Conservation (phyloP, 1,140 invertebrate species). For the Cataglyphis hispanica region DNA sequence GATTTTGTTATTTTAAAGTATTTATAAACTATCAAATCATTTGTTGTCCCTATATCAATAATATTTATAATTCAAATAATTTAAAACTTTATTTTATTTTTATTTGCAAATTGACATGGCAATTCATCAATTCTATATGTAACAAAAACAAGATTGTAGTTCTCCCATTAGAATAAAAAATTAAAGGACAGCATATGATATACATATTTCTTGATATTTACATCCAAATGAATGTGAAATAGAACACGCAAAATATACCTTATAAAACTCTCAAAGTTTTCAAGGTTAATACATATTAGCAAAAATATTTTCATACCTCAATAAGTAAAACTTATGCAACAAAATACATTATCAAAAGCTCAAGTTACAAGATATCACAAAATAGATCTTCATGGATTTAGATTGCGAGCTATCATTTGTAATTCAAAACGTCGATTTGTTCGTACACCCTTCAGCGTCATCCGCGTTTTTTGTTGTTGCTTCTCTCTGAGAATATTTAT, state of each 20-base stretch:
- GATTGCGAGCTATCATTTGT: slow-evolving; percentile 87
- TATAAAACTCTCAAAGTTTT: background rate
- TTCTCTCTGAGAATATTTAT: slow-evolving; percentile 74
- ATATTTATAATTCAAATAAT: background rate
- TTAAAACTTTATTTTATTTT: background rate
- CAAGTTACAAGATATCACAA: background rate
- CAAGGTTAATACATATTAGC: background rate
- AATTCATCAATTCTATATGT: background rate
- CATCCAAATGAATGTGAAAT: background rate
- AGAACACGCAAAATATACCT: background rate
- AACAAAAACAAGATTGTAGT: background rate
- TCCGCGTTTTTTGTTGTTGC: slow-evolving; percentile 83
- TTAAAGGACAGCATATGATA: background rate
- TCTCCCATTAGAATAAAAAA: background rate
- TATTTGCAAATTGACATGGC: background rate
- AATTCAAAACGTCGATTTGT: slow-evolving; percentile 90
- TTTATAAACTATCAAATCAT: slow-evolving; percentile 17
- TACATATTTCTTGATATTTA: slow-evolving; percentile 8
- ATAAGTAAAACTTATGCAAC: background rate
- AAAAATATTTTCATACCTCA: background rate
- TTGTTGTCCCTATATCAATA: background rate
- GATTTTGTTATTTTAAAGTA: background rate
- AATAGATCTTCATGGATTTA: slow-evolving; percentile 38
- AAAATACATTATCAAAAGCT: slow-evolving; percentile 17
- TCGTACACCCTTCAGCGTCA: slow-evolving; percentile 88